A percentile compares a stretch with the other conserved stretches of the same genome.
Conservation (phyloP, 2,113 vertebrate species). For the Leiothrix lutea region DNA sequence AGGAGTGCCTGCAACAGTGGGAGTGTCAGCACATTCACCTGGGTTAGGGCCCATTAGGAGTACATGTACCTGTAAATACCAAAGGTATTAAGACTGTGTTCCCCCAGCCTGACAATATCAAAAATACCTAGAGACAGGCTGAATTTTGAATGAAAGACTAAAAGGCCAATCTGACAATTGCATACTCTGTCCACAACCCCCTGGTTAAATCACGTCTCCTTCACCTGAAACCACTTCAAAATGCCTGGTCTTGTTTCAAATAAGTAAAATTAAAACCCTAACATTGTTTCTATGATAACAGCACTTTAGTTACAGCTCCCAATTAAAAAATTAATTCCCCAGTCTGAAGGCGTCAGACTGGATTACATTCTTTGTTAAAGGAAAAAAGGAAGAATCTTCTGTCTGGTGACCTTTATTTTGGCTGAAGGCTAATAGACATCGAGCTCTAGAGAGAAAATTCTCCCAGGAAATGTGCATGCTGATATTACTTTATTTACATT, state of each 20-base stretch:
- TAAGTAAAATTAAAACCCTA: neutral
- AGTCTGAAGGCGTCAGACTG: constrained; percentile 43
- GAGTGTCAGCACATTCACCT: neutral
- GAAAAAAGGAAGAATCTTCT: constrained; percentile 48
- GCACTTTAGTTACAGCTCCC: neutral
- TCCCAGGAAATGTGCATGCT: constrained; percentile 29
- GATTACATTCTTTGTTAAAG: constrained; percentile 48
- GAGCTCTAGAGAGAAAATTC: constrained; percentile 36
- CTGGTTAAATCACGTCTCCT: neutral
- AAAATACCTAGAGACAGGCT: neutral
- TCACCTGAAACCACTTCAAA: neutral
- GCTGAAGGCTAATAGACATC: constrained; percentile 59
- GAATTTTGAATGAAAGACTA: neutral
- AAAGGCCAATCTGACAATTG: neutral
- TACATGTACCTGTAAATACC: neutral
- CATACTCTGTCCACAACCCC: neutral
- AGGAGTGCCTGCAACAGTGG: neutral
- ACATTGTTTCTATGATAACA: neutral
- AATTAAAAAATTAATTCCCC: constrained; percentile 42
- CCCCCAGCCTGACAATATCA: neutral
- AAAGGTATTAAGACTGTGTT: neutral
- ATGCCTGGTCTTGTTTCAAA: neutral
- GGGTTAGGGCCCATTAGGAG: neutral
- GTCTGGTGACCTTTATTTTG: constrained; percentile 72
- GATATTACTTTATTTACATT: constrained; percentile 50